Evolutionary conservation across 2,113 vertebrate genomes (phyloP), one percentile per base, ranked within the genome.

Genomic region (Lates calcarifer): DNA sequence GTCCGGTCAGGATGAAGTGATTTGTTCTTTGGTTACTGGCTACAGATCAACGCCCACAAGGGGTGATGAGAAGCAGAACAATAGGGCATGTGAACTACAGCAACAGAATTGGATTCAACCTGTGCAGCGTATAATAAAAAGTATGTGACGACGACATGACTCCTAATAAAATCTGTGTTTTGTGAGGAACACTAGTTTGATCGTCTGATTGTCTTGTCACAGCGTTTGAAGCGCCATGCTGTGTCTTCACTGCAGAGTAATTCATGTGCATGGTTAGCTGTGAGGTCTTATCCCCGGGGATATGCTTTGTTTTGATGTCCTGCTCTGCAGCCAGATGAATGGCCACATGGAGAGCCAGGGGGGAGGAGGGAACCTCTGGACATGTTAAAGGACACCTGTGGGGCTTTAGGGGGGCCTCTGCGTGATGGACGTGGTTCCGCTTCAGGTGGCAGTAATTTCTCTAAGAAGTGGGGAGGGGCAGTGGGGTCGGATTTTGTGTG

Each of bases 391-490:
- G 91, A 93, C 93, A 94, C 93, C 92, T 94, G 93, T 90, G 83
- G 90, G 89, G 90, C 88, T 85, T 87, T 85, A 72, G 82, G 90
- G 90, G 86, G 92, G 89, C 91, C 87, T 90, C 89, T n/a, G 29
- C 80, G 35, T 93, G 91, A 92, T 91, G 90, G 92, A 94, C 87
- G 87, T 84, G 85, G 92, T 94, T 93, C 89, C 89, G 91, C 92
- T 93, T 94, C 93, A 94, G 92, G 91, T 93, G 92, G 90, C 90
- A 88, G 90, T 93, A 90, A 91, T 94, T 94, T 88, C 82, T 90
- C 55, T 82, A 87, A 86, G 77, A 77, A 74, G 15, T 74, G 74
- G 82, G 85, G 82, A 84, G 69, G 88, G 83, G 67, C 67, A 60
- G 43, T 9, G 58, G 69, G 82, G 81, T 71, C 31, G 28, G 61